Evolutionary conservation across 2,113 vertebrate genomes (phyloP), one percentile per base, ranked within the genome.

Genomic region (Pseudorasbora parva): DNA sequence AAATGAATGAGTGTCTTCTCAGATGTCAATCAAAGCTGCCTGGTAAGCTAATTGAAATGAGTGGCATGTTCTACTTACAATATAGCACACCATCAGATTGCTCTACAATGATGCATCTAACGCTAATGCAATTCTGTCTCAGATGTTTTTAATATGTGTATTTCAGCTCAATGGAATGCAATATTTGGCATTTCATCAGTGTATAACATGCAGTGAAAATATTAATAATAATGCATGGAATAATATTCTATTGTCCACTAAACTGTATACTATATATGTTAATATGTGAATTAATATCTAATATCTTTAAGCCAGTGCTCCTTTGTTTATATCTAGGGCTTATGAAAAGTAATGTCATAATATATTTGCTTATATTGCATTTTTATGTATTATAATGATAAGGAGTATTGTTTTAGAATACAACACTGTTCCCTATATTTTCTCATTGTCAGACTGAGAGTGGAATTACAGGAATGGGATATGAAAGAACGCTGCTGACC

Each of bases 61-160:
- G 59, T 49, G 77, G 41, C 43, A 25, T 79, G 77, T 64, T 79
- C 77, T 49, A 79, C 77, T 79, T 79, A 66, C 77, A 66, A 79
- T 79, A 21, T 25, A 33, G 77, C 77, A 79, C 77, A 66, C 77
- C 30, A 66, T 79, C 77, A 79, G 77, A 79, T 79, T 33, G 19
- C 77, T 79, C 59, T 66, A 66, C 23, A 66, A 64, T 79, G 77
- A 79, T 66, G 33, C 77, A 79, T 79, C 43, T 33, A 19, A 79
- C 49, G 43, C 25, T 79, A 79, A 64, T 79, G 41, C 21, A 43
- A 49, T 79, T 62, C 43, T 49, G 25, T n/a, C 77, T 49, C 30
- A 5, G 41, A 66, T 66, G 43, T 30, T 66, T 79, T 79, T 33
- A 66, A 79, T 45, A 62, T 79, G 59, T 66, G 60, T 21, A 25